Evolutionary conservation across 2,113 vertebrate genomes (phyloP), one percentile per base, ranked within the genome.

Genomic region (Mus pahari): DNA sequence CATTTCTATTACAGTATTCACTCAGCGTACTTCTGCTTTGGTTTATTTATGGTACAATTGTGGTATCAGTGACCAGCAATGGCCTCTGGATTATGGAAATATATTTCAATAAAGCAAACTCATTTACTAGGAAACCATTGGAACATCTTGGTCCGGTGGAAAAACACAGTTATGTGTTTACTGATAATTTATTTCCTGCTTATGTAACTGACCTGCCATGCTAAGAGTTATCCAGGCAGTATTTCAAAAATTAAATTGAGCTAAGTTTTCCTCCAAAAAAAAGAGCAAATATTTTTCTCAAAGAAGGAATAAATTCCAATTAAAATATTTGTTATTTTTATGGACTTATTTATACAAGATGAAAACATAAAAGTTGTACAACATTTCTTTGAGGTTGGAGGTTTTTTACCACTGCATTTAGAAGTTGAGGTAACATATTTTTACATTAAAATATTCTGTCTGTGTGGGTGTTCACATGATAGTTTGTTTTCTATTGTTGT

Each of bases 101-200:
- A n/a, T 79, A 62, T 93, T 91, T 92, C 91, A 39, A 86, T 95
- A 79, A 97, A 92, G 88, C 92, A 92, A 93, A 71, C 66, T 96
- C n/a, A 92, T 95, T 97, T 96, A 68, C 96, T 64, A 87, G 48
- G 82, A 96, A 96, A 66, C 73, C 74, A 68, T n/a, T 97, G 86
- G 89, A 97, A 97, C 89, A 97, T 81, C 50, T 79, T 64, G 58
- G 86, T 96, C 86, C 53, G 90, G 42, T 96, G 97, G 90, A 97
- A 98, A 97, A 98, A 95, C 31, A 97, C 94, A 95, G 82, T 68
- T 84, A 94, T 90, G 42, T 71, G 77, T 71, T 68, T 96, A 84
- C 87, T 89, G 26, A 53, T 91, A 74, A 96, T 79, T 64, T 82
- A 74, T 94, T 97, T 96, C 92, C 95, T 55, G 77, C 86, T 97